A percentile compares a stretch with the other conserved stretches of the same genome.
Evolutionary conservation across 2,113 vertebrate species (phyloP).

Genomic region (Thunnus thynnus): DNA sequence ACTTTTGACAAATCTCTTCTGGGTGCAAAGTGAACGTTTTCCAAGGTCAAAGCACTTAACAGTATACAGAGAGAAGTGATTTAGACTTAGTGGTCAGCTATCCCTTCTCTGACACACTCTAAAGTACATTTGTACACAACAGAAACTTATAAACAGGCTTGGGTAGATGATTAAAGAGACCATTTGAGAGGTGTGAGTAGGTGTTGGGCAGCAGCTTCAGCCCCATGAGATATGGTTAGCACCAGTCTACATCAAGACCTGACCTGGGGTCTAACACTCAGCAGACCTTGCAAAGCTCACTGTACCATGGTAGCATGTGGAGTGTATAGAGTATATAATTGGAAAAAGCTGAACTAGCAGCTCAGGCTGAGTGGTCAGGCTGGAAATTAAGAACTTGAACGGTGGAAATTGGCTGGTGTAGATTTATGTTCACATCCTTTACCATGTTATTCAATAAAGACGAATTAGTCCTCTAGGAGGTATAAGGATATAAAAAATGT

Average conservation of each 20-base stretch:
- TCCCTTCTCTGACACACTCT: constrained; percentile 16
- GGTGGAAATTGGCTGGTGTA: background rate
- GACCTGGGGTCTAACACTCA: constrained; percentile 33
- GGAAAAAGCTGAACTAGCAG: constrained; percentile 28
- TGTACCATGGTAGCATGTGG: constrained; percentile 20
- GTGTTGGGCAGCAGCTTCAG: background rate
- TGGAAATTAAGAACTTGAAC: constrained; percentile 16
- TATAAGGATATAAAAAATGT: background rate
- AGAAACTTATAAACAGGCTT: constrained; percentile 7
- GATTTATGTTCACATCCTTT: constrained; percentile 18
- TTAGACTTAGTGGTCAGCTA: constrained; percentile 27
- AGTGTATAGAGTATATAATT: constrained; percentile 45
- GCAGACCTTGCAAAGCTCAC: constrained; percentile 19
- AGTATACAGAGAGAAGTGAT: constrained; percentile 31
- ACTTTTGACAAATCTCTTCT: constrained; percentile 15
- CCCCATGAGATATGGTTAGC: constrained; percentile 31
- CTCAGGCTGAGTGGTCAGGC: constrained; percentile 1
- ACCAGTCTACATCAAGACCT: background rate
- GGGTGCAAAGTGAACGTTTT: constrained; percentile 31
- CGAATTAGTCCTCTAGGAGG: background rate
- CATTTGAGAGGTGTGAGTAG: background rate
- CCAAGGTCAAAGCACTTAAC: constrained; percentile 51
- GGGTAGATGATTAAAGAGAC: background rate
- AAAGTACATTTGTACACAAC: constrained; percentile 20
- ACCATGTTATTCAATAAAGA: constrained; percentile 14